phyloP scores from a whole-genome alignment of 2,797 vertebrate species.

The Helarctos malayanus region DNA sequence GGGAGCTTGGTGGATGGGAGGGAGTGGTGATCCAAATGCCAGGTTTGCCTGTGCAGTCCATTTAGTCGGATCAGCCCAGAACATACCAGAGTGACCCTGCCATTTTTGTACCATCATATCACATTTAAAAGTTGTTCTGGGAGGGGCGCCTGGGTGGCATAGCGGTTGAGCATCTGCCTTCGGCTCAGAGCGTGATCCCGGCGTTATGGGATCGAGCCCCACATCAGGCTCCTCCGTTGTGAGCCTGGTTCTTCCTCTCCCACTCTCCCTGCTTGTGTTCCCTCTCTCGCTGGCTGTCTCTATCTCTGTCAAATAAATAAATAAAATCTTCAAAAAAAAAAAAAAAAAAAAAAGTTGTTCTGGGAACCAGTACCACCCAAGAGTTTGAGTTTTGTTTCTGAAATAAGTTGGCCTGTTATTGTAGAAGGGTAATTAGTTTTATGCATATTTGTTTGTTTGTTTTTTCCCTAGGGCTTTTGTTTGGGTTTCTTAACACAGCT shows the following conservation, averaged over 20 bases:
- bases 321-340: no score
- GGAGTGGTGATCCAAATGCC: no score
- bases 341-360: neutral
- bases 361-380: neutral
- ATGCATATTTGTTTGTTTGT: neutral
- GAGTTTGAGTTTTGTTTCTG: neutral
- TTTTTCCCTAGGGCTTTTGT: constrained; percentile 94
- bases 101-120: neutral
- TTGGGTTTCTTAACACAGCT: constrained; percentile 98
- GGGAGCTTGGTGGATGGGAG: neutral
- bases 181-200: no score
- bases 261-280: no score
- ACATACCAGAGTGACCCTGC: neutral
- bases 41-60: neutral
- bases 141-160: neutral
- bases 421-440: constrained; percentile 8
- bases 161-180: no score
- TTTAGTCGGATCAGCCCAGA: neutral
- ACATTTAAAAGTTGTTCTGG: constrained; percentile 40
- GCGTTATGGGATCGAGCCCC: no score
- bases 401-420: neutral
- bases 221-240: no score
- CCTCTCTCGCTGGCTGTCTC: no score
- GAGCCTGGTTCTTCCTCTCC: no score
- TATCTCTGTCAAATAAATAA: no score